phyloP scores from a whole-genome alignment of 2,888 invertebrate species.

The Napeogenes sylphis region DNA sequence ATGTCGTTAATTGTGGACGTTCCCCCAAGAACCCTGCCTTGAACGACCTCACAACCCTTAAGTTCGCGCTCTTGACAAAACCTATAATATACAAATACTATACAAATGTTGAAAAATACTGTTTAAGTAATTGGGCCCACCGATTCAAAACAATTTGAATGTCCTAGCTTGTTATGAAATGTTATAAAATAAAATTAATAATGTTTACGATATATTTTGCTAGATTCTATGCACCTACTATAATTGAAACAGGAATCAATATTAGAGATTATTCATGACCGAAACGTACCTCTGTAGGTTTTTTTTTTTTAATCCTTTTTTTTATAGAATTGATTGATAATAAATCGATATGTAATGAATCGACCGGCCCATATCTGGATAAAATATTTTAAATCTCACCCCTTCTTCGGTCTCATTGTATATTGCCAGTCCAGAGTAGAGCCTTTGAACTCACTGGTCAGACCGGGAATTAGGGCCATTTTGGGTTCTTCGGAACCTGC shows the following conservation, averaged over 20 bases:
- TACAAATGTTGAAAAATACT: constrained; percentile 11
- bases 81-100: constrained; percentile 44
- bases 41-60: constrained; percentile 63
- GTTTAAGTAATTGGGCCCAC: constrained; percentile 1
- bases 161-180: too few relatives aligned
- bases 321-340: too few relatives aligned
- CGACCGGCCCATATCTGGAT: neutral
- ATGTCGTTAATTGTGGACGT: constrained; percentile 67
- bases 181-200: too few relatives aligned
- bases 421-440: constrained; percentile 67
- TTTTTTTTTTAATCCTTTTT: too few relatives aligned
- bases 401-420: constrained; percentile 64
- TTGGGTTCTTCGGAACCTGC: constrained; percentile 68
- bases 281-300: too few relatives aligned
- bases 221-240: too few relatives aligned
- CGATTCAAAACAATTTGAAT: neutral
- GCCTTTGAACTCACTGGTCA: constrained; percentile 66
- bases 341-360: neutral
- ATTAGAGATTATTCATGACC: too few relatives aligned
- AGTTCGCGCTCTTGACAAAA: constrained; percentile 61
- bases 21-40: constrained; percentile 66
- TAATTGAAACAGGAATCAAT: too few relatives aligned
- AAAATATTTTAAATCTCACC: constrained; percentile 43
- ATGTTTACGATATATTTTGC: too few relatives aligned
- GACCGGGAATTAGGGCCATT: constrained; percentile 63